phyloP scores from a whole-genome alignment of 2,113 vertebrate genomes.

The Pollachius pollachius region DNA sequence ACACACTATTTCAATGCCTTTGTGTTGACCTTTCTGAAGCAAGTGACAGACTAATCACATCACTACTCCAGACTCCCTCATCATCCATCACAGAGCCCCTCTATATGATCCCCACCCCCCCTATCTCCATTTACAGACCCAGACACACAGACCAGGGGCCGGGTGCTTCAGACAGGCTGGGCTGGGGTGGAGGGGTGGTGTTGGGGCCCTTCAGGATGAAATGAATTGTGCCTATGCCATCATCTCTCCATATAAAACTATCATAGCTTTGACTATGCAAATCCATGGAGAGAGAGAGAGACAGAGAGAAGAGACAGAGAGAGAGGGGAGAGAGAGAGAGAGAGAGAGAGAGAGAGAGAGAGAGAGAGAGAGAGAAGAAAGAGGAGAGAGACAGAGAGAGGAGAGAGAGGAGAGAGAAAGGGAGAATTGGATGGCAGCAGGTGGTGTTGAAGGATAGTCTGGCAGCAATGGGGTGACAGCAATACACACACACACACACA shows the following conservation, averaged over 20 bases:
- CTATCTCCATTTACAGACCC: neutral
- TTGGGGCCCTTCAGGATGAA: conserved; percentile 30
- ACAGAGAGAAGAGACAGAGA: neutral
- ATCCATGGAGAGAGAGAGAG: conserved; percentile 26
- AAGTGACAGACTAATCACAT: conserved; percentile 58
- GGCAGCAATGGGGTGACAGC: conserved; percentile 2
- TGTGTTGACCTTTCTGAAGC: conserved; percentile 68
- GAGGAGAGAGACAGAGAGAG: too few species aligned
- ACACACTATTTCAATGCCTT: conserved; percentile 48
- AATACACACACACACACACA: conserved; percentile 4
- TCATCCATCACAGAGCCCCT: conserved; percentile 34
- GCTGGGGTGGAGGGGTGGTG: neutral
- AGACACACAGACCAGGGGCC: conserved; percentile 21
- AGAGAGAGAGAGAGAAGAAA: too few species aligned
- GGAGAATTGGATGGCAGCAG: conserved; percentile 4
- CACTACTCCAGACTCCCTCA: conserved; percentile 43
- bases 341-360: too few species aligned
- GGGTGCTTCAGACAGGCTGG: conserved; percentile 8
- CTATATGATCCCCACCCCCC: conserved; percentile 38
- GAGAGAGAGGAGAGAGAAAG: neutral
- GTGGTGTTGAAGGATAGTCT: conserved; percentile 8
- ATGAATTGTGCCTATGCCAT: conserved; percentile 51
- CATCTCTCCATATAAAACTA: conserved; percentile 41
- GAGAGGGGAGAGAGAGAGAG: neutral
- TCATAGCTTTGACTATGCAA: conserved; percentile 57